Conservation (phyloP, 1,140 invertebrate genomes). For the Neuroterus valhalla region DNA sequence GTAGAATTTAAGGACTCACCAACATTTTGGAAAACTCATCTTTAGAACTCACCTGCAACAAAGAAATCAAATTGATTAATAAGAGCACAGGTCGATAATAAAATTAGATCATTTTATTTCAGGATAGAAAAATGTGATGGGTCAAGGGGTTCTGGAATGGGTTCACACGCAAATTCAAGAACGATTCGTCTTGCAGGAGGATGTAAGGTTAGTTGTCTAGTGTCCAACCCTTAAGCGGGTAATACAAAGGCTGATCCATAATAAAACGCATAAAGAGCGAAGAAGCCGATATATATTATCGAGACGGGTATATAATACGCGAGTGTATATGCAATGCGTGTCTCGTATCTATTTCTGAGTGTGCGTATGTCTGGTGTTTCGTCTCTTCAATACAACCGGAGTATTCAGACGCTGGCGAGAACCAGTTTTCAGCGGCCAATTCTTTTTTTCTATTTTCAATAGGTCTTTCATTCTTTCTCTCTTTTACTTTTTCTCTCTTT, state of each 20-base stretch:
- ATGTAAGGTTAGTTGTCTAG: constrained; percentile 16
- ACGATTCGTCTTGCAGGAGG: neutral
- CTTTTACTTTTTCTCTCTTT: constrained; percentile 39
- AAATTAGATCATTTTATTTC: no score
- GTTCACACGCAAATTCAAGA: constrained; percentile 42
- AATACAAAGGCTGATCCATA: constrained; percentile 56
- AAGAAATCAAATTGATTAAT: no score
- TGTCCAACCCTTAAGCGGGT: constrained; percentile 44
- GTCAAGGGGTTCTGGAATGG: constrained; percentile 6
- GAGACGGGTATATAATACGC: constrained; percentile 54
- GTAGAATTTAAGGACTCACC: no score
- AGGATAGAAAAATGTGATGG: neutral
- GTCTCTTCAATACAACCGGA: constrained; percentile 38
- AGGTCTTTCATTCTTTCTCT: constrained; percentile 41
- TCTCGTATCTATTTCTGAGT: constrained; percentile 40
- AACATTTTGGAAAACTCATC: no score
- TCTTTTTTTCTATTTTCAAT: constrained; percentile 57
- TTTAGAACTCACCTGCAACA: no score
- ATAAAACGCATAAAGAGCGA: constrained; percentile 61
- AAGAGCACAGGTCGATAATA: neutral
- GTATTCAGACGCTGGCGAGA: constrained; percentile 48
- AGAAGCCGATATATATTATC: constrained; percentile 69
- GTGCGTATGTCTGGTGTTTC: constrained; percentile 54
- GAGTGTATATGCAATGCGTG: constrained; percentile 46
- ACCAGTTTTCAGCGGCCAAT: constrained; percentile 69